Percentiles rank a stretch among this genome's conserved stretches.
Evolutionary conservation across 1,140 invertebrate genomes (phyloP).

Genomic region (Cyrtorhinus lividipennis): DNA sequence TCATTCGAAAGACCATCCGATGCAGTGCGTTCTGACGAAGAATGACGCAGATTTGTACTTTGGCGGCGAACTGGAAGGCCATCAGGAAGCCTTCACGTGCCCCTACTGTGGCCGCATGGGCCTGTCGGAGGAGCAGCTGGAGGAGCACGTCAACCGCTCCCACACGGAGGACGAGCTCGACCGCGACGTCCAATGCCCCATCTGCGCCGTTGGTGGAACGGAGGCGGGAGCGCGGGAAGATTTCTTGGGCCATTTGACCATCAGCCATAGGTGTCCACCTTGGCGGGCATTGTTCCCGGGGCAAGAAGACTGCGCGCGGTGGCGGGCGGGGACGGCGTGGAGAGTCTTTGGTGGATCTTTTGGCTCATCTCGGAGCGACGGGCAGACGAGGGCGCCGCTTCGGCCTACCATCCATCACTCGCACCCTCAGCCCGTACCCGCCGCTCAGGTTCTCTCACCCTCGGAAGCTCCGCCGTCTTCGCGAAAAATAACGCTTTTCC

Average conservation of each 20-base stretch:
- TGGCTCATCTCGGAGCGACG: background rate
- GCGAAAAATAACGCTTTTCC: no score
- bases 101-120: slow-evolving; percentile 90
- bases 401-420: background rate
- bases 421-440: background rate
- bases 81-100: slow-evolving; percentile 87
- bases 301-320: background rate
- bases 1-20: slow-evolving; percentile 85
- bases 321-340: background rate
- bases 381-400: background rate
- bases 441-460: background rate
- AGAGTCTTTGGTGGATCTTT: background rate
- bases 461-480: no score
- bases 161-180: slow-evolving; percentile 40
- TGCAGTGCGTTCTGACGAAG: slow-evolving; percentile 93
- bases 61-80: slow-evolving; percentile 76
- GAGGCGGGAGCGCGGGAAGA: background rate
- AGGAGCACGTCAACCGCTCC: slow-evolving; percentile 78
- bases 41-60: slow-evolving; percentile 86
- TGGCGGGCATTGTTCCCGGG: background rate
- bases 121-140: slow-evolving; percentile 74
- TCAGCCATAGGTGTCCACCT: background rate
- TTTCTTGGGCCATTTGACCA: slow-evolving; percentile 2
- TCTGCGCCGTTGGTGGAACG: background rate
- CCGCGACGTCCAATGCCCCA: background rate